Base-by-base conservation (phyloP, 2,797 vertebrate genomes). In the Remorina albescens region DNA sequence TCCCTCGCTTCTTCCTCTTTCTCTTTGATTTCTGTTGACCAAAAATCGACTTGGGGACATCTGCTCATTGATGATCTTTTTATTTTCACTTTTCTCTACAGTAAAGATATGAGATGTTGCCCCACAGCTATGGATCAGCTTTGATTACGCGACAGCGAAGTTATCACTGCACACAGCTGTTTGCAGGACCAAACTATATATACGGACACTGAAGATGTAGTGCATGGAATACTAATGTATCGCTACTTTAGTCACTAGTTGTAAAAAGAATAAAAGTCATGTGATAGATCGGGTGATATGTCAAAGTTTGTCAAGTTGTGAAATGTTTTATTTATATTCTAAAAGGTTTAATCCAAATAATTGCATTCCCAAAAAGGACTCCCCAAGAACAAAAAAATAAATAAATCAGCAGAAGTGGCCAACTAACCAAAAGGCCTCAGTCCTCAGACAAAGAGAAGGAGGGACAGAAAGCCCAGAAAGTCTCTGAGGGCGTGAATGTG, bases 1-100 rank as follows among this genome's bases (percentile, higher is more conserved):
- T 56, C 68, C 63, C 67, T 39, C 55, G 60, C 63, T 80, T 74
- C 72, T 75, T 66, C 56, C 54, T 19, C 32, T 55, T 49, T 44
- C 46, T 34, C 80, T 92, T 90, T 93, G 87, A 92, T 93, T 88
- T 82, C 73, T 70, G 72, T 83, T 80, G 88, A 88, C 88, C 86
- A 80, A 82, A n/a, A 87, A 90, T 82, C 67, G 71, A 91, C 88
- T 89, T 64, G 47, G 83, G 84, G 82, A 84, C 77, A 81, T 88
- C 90, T 86, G 76, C 59, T 78, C 64, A 60, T 71, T 81, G 76
- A 83, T 82, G 69, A 78, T 88, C 87, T 90, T 49, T 49, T 79
- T 71, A 69, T 85, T 87, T 73, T 44, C 72, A 79, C 83, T 90
- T 86, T 90, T 76, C 82, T 90, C 64, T 47, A 77, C 88, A 88